Conservation (phyloP, 2,797 vertebrate genomes). For the Triplophysa bombifrons region DNA sequence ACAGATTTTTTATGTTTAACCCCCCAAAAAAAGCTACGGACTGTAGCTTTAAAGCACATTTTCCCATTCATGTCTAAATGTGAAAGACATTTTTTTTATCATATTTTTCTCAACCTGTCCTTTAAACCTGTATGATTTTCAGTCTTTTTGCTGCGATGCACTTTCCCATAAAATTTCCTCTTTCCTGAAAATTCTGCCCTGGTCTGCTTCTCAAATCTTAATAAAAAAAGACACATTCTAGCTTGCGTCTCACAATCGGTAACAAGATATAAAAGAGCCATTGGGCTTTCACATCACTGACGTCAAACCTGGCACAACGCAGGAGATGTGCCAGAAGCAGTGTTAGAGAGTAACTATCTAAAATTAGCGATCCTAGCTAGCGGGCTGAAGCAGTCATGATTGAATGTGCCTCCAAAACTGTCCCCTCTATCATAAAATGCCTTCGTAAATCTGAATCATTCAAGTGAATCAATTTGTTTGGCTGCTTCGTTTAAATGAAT, state of each 20-base stretch:
- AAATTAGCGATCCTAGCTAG: background rate
- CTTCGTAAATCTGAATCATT: background rate
- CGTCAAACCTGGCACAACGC: background rate
- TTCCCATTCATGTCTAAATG: too few species aligned
- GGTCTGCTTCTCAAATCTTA: background rate
- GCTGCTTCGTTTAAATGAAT: background rate
- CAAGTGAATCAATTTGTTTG: background rate
- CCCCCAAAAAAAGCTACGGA: too few species aligned
- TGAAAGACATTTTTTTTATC: background rate
- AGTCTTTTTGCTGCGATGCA: too few species aligned
- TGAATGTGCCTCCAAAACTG: background rate
- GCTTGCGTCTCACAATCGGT: background rate
- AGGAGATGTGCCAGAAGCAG: background rate
- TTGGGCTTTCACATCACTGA: background rate
- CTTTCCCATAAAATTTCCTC: background rate
- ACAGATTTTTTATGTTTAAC: too few species aligned
- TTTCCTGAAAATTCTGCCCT: background rate
- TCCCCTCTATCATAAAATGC: background rate
- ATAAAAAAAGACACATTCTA: background rate
- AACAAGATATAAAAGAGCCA: background rate
- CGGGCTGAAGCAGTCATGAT: background rate
- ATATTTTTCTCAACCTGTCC: background rate
- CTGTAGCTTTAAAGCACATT: too few species aligned
- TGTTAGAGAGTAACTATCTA: background rate
- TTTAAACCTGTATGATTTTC: too few species aligned